Evolutionary conservation across 2,888 invertebrate species (phyloP).

Genomic region (Standfussiana lucernea): DNA sequence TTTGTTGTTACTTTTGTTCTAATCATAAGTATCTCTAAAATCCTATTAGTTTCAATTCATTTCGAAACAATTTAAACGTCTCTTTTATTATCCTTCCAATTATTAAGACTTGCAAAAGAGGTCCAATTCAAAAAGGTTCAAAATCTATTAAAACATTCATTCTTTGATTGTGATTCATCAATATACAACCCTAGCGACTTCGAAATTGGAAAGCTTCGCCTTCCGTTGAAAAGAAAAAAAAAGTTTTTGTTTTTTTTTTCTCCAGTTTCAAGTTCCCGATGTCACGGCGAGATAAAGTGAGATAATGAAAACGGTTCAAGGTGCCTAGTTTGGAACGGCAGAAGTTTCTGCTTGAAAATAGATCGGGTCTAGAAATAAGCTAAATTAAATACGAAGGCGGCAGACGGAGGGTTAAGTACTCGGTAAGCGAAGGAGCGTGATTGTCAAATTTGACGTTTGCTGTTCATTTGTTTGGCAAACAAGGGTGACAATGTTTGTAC

Average conservation of each 20-base stretch:
- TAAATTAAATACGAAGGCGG: constrained; percentile 33
- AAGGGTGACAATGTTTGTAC: constrained; percentile 27
- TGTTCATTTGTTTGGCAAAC: constrained; percentile 47
- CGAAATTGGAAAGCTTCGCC: constrained; percentile 35
- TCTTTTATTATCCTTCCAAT: neutral
- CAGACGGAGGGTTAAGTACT: constrained; percentile 16
- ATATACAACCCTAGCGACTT: constrained; percentile 40
- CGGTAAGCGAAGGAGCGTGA: constrained; percentile 29
- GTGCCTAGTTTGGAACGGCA: constrained; percentile 15
- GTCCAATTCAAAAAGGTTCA: constrained; percentile 29
- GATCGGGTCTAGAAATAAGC: constrained; percentile 36
- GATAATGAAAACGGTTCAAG: constrained; percentile 38
- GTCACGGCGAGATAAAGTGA: constrained; percentile 45
- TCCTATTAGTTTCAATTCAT: neutral
- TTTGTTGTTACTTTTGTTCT: neutral
- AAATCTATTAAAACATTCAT: constrained; percentile 47
- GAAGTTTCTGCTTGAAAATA: constrained; percentile 16
- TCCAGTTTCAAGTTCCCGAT: constrained; percentile 28
- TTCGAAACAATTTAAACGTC: neutral
- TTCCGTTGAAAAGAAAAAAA: constrained; percentile 15
- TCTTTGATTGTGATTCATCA: constrained; percentile 51
- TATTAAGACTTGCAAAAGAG: constrained; percentile 26
- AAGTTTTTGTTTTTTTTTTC: neutral
- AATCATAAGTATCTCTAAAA: neutral
- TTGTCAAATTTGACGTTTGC: constrained; percentile 42